Evolutionary conservation across 2,113 vertebrate species (phyloP), one percentile per base, ranked within the genome.

Genomic region (Urocolius indicus): DNA sequence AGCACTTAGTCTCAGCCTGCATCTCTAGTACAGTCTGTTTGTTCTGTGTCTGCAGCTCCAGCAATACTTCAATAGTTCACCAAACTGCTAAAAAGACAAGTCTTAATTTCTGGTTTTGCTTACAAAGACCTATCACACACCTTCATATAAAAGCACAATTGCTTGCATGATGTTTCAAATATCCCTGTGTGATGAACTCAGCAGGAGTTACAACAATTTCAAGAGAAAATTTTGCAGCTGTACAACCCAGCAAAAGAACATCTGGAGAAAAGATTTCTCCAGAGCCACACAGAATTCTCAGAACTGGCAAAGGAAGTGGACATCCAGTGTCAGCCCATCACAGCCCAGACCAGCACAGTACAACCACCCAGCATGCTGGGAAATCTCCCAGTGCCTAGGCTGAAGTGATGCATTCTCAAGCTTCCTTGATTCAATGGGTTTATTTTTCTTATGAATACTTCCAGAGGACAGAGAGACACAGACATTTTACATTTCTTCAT

Each of bases 361-460:
- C 36, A 65, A 26, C 17, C 43, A 30, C 23, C 41, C 78, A 58
- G 22, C 6, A 7, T 3, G 3, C 2, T 8, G 17, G 73, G 69
- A 54, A 57, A 58, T 16, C 74, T 24, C 27, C 57, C 46, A 19
- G 26, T 34, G 5, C 57, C 75, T 36, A 68, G 17, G 32, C 41
- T 21, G 12, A 49, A 92, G 38, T 8, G 54, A 97, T 6, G 46
- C 20, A 54, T 21, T 79, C 57, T 27, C 65, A 92, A 82, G 16
- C 13, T 74, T 79, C 78, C 68, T 93, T 62, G 30, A 80, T 62
- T 94, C 72, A 92, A 87, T 52, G 63, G 59, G 73, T 97, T 97
- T 97, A 96, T 97, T 97, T 96, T 89, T 92, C 75, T 80, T 90
- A 91, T 92, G 92, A 96, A 91, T 87, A 85, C 62, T 95, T 93